Conservation (phyloP, 2,113 vertebrate genomes). For the Pyxicephalus adspersus region DNA sequence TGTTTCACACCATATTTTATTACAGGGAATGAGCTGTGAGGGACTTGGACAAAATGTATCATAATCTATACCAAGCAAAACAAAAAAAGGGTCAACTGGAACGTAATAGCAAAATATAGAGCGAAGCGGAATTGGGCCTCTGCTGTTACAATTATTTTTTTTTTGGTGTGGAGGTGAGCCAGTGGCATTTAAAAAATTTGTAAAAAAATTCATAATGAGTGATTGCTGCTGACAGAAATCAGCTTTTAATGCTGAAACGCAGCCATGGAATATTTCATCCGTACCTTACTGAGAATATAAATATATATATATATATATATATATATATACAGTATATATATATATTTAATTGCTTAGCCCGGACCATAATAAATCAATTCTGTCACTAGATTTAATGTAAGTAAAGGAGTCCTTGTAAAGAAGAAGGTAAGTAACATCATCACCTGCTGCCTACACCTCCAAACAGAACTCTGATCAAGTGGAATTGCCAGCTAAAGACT, state of each 20-base stretch:
- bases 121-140: constrained; percentile 57
- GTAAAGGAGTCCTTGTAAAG: too few relatives aligned
- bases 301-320: too few relatives aligned
- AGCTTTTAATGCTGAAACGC: background rate
- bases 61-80: constrained; percentile 60
- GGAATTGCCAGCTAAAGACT: too few relatives aligned
- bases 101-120: constrained; percentile 56
- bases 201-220: constrained; percentile 68
- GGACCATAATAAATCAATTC: too few relatives aligned
- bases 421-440: too few relatives aligned
- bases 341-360: too few relatives aligned
- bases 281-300: too few relatives aligned
- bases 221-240: constrained; percentile 52
- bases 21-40: constrained; percentile 64
- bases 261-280: background rate
- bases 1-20: constrained; percentile 68
- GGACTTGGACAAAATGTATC: constrained; percentile 60
- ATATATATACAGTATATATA: too few relatives aligned
- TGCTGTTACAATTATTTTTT: constrained; percentile 65
- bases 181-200: constrained; percentile 67
- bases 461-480: too few relatives aligned
- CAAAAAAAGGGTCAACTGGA: constrained; percentile 58
- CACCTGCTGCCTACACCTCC: too few relatives aligned
- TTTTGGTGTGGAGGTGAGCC: constrained; percentile 68
- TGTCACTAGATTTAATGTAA: too few relatives aligned